These are phyloP conservation scores for Corella eumyota DNA, from an alignment of 23 tunicate species.

Conservation along the genomic window DNA sequence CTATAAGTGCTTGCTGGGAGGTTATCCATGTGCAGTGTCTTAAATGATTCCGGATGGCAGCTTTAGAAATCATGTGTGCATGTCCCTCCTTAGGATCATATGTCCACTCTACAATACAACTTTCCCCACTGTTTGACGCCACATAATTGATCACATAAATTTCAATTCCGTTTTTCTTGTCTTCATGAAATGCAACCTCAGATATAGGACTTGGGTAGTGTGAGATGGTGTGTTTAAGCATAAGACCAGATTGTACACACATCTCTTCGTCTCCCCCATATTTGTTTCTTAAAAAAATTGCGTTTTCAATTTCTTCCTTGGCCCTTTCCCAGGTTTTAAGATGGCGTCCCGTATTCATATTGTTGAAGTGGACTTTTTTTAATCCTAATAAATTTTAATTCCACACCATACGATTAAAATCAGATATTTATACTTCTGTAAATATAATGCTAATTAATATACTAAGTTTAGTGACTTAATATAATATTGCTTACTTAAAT, in stretches of 20 bases:
- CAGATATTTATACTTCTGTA: no score
- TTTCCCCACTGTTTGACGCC: conserved; percentile 28
- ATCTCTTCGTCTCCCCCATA: conserved; percentile 16
- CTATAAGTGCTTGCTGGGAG: conserved; percentile 46
- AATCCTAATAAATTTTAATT: no score
- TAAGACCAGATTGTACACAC: conserved; percentile 32
- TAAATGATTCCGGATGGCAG: conserved; percentile 36
- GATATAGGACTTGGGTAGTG: conserved; percentile 46
- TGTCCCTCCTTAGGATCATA: conserved; percentile 16
- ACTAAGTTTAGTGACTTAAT: no score
- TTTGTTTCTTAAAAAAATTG: not conserved
- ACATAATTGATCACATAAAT: conserved; percentile 41
- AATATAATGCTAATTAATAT: no score
- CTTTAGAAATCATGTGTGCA: conserved; percentile 11
- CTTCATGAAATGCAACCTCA: conserved; percentile 20
- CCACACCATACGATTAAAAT: no score
- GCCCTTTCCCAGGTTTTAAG: conserved; percentile 12
- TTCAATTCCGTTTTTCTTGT: conserved; percentile 14
- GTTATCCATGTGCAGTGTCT: conserved; percentile 29
- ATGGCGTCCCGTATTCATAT: no score
- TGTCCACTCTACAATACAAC: conserved; percentile 47
- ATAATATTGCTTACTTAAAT: no score
- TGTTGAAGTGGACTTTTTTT: no score
- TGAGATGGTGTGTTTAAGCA: conserved; percentile 27
- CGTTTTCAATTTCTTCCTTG: not conserved